phyloP scores from a whole-genome alignment of 2,797 vertebrate species.

The Tenualosa ilisha region DNA sequence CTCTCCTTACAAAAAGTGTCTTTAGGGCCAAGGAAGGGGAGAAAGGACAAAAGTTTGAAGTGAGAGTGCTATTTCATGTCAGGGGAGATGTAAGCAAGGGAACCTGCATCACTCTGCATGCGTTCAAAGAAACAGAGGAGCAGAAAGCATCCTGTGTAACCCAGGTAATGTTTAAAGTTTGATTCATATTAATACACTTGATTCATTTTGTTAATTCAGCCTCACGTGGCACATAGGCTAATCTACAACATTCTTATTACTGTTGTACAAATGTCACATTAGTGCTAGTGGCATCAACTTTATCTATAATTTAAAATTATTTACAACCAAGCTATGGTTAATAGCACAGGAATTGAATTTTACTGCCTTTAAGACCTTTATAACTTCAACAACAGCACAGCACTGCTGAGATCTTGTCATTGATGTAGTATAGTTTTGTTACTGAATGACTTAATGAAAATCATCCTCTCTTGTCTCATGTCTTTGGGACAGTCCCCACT shows the following conservation, averaged over 20 bases:
- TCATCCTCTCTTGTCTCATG: neutral
- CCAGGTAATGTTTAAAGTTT: slow-evolving; percentile 57
- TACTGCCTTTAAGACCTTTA: neutral
- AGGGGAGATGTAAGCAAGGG: slow-evolving; percentile 47
- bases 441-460: neutral
- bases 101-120: slow-evolving; percentile 69
- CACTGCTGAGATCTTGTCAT: neutral
- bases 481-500: slow-evolving; percentile 64
- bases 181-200: neutral
- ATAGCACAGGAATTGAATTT: neutral
- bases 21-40: slow-evolving; percentile 53
- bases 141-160: slow-evolving; percentile 69
- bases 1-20: slow-evolving; percentile 67
- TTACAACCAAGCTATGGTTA: no score
- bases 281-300: no score
- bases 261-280: no score
- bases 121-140: slow-evolving; percentile 73
- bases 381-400: neutral
- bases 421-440: slow-evolving; percentile 4
- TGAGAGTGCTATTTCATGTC: slow-evolving; percentile 69
- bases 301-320: no score
- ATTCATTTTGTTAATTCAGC: neutral
- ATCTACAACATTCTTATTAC: no score
- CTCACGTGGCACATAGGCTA: no score
- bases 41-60: slow-evolving; percentile 52